Evolutionary conservation across 2,113 vertebrate genomes (phyloP).

Genomic region (Mirza zaza): DNA sequence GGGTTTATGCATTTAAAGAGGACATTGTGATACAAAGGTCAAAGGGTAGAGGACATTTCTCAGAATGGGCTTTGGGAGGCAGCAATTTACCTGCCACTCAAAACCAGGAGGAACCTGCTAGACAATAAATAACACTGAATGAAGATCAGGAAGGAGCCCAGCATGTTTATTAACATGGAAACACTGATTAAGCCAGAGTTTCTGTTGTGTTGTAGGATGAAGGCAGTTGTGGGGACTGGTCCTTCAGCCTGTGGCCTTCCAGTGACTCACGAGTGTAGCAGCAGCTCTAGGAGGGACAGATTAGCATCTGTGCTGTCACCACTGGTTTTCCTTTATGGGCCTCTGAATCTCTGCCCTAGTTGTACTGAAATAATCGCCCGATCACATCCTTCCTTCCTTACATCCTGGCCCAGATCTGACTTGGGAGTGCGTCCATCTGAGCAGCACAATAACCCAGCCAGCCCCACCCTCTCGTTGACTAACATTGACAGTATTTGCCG

Average conservation of each 20-base stretch:
- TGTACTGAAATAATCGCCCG: constrained; percentile 70
- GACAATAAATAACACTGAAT: neutral
- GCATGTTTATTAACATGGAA: neutral
- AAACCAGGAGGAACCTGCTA: constrained; percentile 12
- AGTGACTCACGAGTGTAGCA: neutral
- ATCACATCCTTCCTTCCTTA: constrained; percentile 79
- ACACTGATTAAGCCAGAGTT: neutral
- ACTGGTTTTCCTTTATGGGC: neutral
- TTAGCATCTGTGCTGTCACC: constrained; percentile 10
- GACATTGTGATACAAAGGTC: constrained; percentile 7
- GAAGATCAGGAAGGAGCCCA: neutral
- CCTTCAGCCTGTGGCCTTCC: neutral
- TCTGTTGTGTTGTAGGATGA: neutral
- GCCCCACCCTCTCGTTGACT: constrained; percentile 35
- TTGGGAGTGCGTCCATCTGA: neutral
- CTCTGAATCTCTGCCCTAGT: constrained; percentile 56
- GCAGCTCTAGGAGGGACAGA: neutral
- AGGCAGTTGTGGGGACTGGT: neutral
- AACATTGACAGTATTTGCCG: constrained; percentile 2
- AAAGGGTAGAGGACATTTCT: constrained; percentile 34
- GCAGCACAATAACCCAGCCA: constrained; percentile 43
- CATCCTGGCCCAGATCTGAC: constrained; percentile 62
- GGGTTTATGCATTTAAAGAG: constrained; percentile 42
- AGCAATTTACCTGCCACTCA: neutral
- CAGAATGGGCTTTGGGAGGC: constrained; percentile 26